Evolutionary conservation across 2,888 invertebrate species (phyloP), one percentile per base, ranked within the genome.

Genomic region (Frankliniella fusca): DNA sequence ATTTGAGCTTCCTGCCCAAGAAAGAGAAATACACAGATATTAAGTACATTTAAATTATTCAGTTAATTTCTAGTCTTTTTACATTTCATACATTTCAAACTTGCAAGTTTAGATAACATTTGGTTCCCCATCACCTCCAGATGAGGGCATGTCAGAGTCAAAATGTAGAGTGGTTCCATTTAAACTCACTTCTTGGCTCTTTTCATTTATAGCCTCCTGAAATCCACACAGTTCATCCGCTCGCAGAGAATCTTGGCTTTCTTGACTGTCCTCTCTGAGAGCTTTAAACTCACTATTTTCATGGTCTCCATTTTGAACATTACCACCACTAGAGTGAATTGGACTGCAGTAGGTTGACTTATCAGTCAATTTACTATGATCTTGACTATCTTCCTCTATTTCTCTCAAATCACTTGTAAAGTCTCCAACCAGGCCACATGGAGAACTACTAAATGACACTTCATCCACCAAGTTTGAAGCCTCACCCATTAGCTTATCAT

Each of bases 181-280:
- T 8, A 76, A 27, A 76, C 27, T 76, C 10, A 76, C 70, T 76
- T 76, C 70, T 27, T 76, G 23, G 27, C 70, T 76, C 27, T 76
- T 76, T 27, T 76, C 70, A 76, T 27, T 76, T 11, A 76, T 76
- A 5, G 70, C 70, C 9, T 76, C 70, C 27, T 76, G 70, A 76
- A 76, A 76, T 10, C 70, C 70, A 76, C 70, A 76, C 11, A 76
- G 27, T n/a, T 76, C 70, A 27, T 76, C 70, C 12, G 70, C 27
- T 76, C 27, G n/a, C 23, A 76, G 70, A 76, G 70, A 76, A 76
- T 76, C 70, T 76, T 76, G 70, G 27, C 70, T 76, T 11, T 23
- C 70, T 27, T 76, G 70, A 8, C 70, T 27, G 27, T 76, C 70
- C 27, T 76, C 70, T 27, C 27, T 27, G 9, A 76, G 70, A 23